These are phyloP conservation scores for Fringilla coelebs DNA, from an alignment of 2,797 vertebrate genomes.

Conservation along the genomic window DNA sequence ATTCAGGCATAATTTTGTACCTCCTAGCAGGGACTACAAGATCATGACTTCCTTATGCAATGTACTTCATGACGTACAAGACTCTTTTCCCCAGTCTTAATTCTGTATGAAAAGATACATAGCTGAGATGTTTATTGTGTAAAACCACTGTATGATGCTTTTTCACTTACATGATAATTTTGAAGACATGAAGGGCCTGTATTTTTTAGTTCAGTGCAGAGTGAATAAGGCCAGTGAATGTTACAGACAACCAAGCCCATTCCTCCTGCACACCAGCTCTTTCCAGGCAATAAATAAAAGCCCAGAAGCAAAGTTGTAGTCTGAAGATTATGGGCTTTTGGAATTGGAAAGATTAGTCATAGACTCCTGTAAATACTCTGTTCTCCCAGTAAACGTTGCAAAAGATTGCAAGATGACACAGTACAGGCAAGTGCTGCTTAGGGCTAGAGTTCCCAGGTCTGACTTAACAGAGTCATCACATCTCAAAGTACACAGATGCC, in stretches of 20 bases:
- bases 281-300: neutral
- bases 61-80: neutral
- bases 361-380: neutral
- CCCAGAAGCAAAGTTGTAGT: neutral
- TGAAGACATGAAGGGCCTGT: neutral
- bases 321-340: neutral
- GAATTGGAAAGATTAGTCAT: neutral
- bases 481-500: neutral
- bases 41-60: neutral
- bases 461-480: neutral
- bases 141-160: neutral
- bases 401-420: neutral
- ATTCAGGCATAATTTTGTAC: neutral
- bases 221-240: neutral
- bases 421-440: neutral
- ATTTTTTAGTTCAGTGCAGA: neutral
- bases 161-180: neutral
- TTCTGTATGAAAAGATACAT: neutral
- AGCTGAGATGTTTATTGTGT: neutral
- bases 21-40: neutral
- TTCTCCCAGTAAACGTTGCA: neutral
- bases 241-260: neutral
- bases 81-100: neutral
- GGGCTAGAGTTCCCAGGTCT: neutral
- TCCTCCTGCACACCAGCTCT: neutral